Evolutionary conservation across 1,140 invertebrate species (phyloP).

Genomic region (Rhopalosiphum maidis): DNA sequence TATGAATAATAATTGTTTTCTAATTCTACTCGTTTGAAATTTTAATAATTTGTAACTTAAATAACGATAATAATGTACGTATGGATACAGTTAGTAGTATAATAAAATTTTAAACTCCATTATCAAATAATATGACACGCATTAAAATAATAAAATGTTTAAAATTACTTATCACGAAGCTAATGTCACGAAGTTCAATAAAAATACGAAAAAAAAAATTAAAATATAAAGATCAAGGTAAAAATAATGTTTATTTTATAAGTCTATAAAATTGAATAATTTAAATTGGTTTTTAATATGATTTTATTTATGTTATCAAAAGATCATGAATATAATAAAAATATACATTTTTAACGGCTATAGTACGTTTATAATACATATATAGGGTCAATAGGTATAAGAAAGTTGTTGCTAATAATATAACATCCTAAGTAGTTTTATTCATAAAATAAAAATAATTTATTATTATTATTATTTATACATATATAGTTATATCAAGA

Average conservation of each 20-base stretch:
- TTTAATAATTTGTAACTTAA: too few relatives aligned
- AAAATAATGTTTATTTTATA: neutral
- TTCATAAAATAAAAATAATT: neutral
- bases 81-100: neutral
- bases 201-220: neutral
- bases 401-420: conserved; percentile 4
- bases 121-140: neutral
- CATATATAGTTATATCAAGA: neutral
- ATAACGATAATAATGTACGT: neutral
- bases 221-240: neutral
- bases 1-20: too few relatives aligned
- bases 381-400: neutral
- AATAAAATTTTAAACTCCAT: neutral
- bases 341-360: neutral
- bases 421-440: neutral
- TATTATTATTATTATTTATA: neutral
- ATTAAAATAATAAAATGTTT: neutral
- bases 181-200: neutral
- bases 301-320: neutral
- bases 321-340: neutral
- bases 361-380: neutral
- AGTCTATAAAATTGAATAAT: neutral
- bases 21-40: too few relatives aligned
- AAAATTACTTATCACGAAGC: neutral
- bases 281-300: neutral